These are phyloP conservation scores for Formica exsecta DNA, from an alignment of 1,140 invertebrate genomes.

Conservation along the genomic window DNA sequence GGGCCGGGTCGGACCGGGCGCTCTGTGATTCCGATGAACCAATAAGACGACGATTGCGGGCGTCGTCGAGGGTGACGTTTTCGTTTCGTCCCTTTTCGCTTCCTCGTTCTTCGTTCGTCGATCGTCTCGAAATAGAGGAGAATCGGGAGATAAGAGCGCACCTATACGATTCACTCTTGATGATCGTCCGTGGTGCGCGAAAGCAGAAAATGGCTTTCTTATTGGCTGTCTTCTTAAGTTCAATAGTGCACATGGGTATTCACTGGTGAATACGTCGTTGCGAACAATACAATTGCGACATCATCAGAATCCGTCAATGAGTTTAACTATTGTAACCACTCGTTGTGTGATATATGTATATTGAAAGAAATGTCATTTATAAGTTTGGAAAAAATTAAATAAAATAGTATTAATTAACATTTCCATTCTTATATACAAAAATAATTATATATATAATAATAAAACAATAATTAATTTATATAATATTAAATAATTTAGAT, in stretches of 20 bases:
- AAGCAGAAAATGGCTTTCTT: slow-evolving; percentile 29
- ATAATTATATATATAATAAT: neutral
- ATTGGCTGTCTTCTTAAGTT: slow-evolving; percentile 33
- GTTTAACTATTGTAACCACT: slow-evolving; percentile 12
- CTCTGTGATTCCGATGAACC: slow-evolving; percentile 70
- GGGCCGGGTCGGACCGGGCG: slow-evolving; percentile 35
- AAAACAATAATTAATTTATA: slow-evolving; percentile 11
- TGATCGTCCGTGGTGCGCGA: slow-evolving; percentile 12
- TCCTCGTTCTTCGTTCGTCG: neutral
- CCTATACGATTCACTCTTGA: slow-evolving; percentile 14
- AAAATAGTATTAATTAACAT: slow-evolving; percentile 7
- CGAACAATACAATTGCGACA: slow-evolving; percentile 14
- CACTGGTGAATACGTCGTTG: neutral
- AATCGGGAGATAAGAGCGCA: slow-evolving; percentile 40
- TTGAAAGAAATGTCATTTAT: neutral
- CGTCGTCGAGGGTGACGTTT: slow-evolving; percentile 48
- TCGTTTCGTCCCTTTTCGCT: slow-evolving; percentile 49
- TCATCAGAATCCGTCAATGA: neutral
- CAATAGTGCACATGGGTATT: slow-evolving; percentile 12
- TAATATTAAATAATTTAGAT: neutral
- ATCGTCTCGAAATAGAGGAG: neutral
- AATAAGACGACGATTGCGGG: slow-evolving; percentile 69
- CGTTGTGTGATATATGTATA: neutral
- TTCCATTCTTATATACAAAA: neutral
- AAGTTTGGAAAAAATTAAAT: neutral